A percentile compares a stretch with the other conserved stretches of the same genome.
phyloP scores from a whole-genome alignment of 2,888 invertebrate genomes.

The Smittia sp. region DNA sequence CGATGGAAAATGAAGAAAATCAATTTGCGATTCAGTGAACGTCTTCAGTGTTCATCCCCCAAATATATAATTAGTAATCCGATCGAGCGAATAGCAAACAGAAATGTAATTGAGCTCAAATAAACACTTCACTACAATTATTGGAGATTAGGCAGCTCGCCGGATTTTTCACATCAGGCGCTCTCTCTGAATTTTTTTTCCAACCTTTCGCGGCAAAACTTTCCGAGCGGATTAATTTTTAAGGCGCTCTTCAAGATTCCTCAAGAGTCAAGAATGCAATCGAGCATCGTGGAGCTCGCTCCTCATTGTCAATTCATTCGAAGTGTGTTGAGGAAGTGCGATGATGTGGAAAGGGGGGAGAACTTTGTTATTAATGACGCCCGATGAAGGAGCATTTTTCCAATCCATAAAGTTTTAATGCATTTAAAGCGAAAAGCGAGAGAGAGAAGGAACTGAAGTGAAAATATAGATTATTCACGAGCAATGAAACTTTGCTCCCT shows the following conservation, averaged over 20 bases:
- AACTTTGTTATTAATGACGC: background rate
- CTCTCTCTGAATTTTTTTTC: too few relatives aligned
- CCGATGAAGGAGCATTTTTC: background rate
- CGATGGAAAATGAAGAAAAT: background rate
- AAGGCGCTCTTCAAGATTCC: too few relatives aligned
- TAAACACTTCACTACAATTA: too few relatives aligned
- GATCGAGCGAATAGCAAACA: background rate
- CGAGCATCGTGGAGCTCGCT: too few relatives aligned
- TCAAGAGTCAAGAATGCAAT: too few relatives aligned
- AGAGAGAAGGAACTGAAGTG: background rate
- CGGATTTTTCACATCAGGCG: too few relatives aligned
- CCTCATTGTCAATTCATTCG: too few relatives aligned
- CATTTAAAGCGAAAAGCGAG: background rate
- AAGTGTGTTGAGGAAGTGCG: background rate
- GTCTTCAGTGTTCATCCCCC: background rate
- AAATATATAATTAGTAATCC: background rate
- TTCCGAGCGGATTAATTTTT: too few relatives aligned
- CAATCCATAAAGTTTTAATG: conserved; percentile 4
- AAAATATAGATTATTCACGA: background rate
- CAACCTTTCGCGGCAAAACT: too few relatives aligned
- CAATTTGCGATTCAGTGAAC: background rate
- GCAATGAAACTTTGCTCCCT: background rate
- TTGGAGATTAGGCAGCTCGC: too few relatives aligned
- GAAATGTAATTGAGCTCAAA: too few relatives aligned
- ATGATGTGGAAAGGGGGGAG: background rate